phyloP scores from a whole-genome alignment of 1,140 invertebrate genomes.

The Diprion similis region DNA sequence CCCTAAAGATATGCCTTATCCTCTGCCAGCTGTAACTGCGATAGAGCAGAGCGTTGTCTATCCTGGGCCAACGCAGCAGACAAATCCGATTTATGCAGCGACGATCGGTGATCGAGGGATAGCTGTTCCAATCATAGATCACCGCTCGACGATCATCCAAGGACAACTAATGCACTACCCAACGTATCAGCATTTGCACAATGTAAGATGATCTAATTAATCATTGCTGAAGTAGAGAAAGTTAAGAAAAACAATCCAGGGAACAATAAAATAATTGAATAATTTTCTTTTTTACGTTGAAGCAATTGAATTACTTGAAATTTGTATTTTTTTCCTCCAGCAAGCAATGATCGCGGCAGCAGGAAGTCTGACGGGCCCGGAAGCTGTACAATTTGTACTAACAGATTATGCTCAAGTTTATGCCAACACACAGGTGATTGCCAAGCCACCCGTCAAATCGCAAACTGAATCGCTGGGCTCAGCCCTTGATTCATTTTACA shows the following conservation, averaged over 20 bases:
- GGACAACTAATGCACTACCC: conserved; percentile 56
- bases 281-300: too few species aligned
- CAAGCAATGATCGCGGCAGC: conserved; percentile 50
- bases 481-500: conserved; percentile 68
- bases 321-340: conserved; percentile 30
- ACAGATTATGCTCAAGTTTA: conserved; percentile 55
- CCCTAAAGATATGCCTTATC: conserved; percentile 51
- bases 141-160: conserved; percentile 53
- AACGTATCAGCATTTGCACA: conserved; percentile 54
- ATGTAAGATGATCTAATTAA: conserved; percentile 36
- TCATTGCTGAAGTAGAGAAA: neutral
- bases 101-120: conserved; percentile 38
- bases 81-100: conserved; percentile 52
- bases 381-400: conserved; percentile 53
- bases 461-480: conserved; percentile 54
- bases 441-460: conserved; percentile 52
- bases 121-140: conserved; percentile 45
- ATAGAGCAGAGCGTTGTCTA: conserved; percentile 47
- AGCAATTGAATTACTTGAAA: too few species aligned
- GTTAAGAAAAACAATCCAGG: too few species aligned
- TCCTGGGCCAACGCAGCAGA: conserved; percentile 41
- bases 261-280: too few species aligned
- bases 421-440: conserved; percentile 55
- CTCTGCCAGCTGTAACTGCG: conserved; percentile 36
- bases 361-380: conserved; percentile 49